Evolutionary conservation across 92 coral and sea anemone genomes (phyloP), one percentile per base, ranked within the genome.

Genomic region (Epizoanthus ramosus): DNA sequence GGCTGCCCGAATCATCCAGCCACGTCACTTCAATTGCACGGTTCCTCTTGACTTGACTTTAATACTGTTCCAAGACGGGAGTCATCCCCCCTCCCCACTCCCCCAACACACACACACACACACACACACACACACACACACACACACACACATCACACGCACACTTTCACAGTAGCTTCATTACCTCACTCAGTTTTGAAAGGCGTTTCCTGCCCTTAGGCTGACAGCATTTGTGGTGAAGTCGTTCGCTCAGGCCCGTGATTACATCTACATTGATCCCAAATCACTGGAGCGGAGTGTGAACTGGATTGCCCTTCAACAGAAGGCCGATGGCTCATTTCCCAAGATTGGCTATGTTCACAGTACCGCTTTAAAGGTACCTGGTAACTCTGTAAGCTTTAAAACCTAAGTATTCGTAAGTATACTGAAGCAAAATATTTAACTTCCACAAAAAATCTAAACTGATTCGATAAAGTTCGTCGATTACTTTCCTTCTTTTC

Each of bases 141-240:
- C 43, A 37, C 43, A 37, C 43, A 37, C 6, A 37, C 43, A 37
- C 43, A 37, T 37, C 5, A 3, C 43, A 37, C 8, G n/a, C n/a
- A 50, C 54, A 47, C 60, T 16, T 22, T 45, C 63, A 74, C 31
- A 33, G 60, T 74, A 12, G 60, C 5, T 41, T 13, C 33, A 25
- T 19, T 74, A 31, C 9, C 35, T 35, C 25, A 13, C 14, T 19
- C 28, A 31, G 56, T 72, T 35, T 43, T 72, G 31, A 43, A 50
- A 50, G 41, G 2, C 52, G 33, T 80, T 68, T 61, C 37, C 19
- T 52, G 79, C 23, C 35, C 63, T 25, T 43, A 94, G 98, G 98
- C 83, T 94, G 73, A 94, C 98, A 31, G 95, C 98, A 6, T 94
- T 94, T 76, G 98, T 94, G 19, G 92, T 88, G n/a, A 92, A 92